These are phyloP conservation scores for Ophiodon elongatus DNA, from an alignment of 2,113 vertebrate genomes.

Conservation along the genomic window DNA sequence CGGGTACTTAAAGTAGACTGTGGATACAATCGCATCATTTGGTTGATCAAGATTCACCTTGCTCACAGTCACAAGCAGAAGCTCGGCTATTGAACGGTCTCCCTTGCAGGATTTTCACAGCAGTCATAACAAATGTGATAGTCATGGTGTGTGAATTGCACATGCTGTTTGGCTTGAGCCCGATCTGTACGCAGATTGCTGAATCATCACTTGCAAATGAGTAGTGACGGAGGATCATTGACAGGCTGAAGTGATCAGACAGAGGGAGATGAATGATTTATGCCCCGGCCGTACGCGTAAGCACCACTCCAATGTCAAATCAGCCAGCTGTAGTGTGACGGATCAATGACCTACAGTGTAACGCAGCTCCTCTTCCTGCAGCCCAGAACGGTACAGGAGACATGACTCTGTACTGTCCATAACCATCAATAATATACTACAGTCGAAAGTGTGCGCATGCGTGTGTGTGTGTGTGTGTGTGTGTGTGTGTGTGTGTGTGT, in stretches of 20 bases:
- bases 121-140: constrained; percentile 19
- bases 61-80: constrained; percentile 8
- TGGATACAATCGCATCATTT: not conserved
- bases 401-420: not conserved
- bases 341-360: constrained; percentile 49
- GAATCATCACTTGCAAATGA: constrained; percentile 54
- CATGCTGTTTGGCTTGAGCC: constrained; percentile 16
- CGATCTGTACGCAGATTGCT: constrained; percentile 30
- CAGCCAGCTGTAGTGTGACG: constrained; percentile 41
- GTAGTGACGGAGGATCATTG: constrained; percentile 63
- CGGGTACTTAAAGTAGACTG: not conserved
- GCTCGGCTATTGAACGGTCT: not conserved
- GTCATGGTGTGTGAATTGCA: constrained; percentile 26
- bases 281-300: constrained; percentile 22
- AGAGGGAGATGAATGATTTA: constrained; percentile 67
- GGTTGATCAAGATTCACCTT: not conserved
- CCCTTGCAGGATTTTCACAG: constrained; percentile 24
- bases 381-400: not conserved
- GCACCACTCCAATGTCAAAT: constrained; percentile 43
- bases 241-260: constrained; percentile 57
- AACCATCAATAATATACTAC: not conserved
- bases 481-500: not conserved
- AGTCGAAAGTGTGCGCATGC: constrained; percentile 1
- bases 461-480: constrained; percentile 13
- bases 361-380: constrained; percentile 18